Conservation (phyloP, 2,113 vertebrate genomes). For the Phainopepla nitens region DNA sequence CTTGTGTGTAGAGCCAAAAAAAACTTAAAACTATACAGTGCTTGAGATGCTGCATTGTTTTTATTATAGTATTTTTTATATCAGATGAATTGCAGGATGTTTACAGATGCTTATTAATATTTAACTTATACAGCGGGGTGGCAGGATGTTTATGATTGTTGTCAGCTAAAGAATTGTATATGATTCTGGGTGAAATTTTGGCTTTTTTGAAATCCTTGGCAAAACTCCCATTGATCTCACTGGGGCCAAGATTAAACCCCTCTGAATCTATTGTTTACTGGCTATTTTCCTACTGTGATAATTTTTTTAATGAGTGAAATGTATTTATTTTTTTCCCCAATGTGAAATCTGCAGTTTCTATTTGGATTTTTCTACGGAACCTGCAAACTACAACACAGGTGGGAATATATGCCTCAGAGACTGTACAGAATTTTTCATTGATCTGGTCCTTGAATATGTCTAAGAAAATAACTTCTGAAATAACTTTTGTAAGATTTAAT, state of each 20-base stretch:
- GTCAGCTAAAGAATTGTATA: conserved; percentile 24
- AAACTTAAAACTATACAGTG: not conserved
- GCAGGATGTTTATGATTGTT: conserved; percentile 31
- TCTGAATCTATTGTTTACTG: conserved; percentile 34
- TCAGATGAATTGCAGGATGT: conserved; percentile 34
- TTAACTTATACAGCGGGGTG: conserved; percentile 32
- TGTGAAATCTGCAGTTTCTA: conserved; percentile 45
- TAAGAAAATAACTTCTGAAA: conserved; percentile 9
- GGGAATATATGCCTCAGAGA: conserved; percentile 11
- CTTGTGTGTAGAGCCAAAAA: conserved; percentile 17
- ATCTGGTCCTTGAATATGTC: not conserved
- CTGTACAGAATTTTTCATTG: conserved; percentile 20
- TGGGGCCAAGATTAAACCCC: conserved; percentile 23
- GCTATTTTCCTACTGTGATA: conserved; percentile 56
- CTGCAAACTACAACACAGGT: not conserved
- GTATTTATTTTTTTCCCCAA: conserved; percentile 46
- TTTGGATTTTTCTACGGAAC: conserved; percentile 38
- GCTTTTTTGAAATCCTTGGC: conserved; percentile 44
- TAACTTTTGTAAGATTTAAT: conserved; percentile 19
- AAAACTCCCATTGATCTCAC: conserved; percentile 22
- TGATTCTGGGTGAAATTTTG: conserved; percentile 37
- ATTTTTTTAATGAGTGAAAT: conserved; percentile 23
- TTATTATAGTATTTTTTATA: conserved; percentile 51
- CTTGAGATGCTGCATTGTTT: conserved; percentile 52
- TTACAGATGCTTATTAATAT: conserved; percentile 60